Percentiles rank a stretch among this genome's conserved stretches.
phyloP scores from a whole-genome alignment of 2,888 invertebrate species.

The Caenorhabditis wallacei region DNA sequence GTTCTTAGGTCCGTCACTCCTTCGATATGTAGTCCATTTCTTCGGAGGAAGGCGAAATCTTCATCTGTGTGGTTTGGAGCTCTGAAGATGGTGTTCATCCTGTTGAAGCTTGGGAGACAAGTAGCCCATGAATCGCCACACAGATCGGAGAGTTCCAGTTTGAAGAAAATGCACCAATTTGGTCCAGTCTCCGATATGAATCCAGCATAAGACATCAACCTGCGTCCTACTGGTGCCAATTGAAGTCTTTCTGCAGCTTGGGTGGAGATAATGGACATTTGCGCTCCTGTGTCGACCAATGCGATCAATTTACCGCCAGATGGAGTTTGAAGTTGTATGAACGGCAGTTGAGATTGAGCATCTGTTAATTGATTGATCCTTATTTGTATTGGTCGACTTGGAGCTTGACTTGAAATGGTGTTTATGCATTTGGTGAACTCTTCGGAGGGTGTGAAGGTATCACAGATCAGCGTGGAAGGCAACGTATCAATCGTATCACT shows the following conservation, averaged over 20 bases:
- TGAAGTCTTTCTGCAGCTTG: neutral
- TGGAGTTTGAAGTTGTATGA: slow-evolving; percentile 8
- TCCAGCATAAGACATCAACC: neutral
- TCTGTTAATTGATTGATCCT: neutral
- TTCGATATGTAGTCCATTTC: neutral
- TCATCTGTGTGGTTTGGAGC: neutral
- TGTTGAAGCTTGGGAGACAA: neutral
- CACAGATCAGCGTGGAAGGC: neutral
- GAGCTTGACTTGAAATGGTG: neutral
- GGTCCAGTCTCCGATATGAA: neutral
- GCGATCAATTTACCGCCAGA: neutral
- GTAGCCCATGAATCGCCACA: neutral
- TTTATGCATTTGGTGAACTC: neutral
- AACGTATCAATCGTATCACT: no score
- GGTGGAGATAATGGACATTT: slow-evolving; percentile 1
- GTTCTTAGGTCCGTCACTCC: neutral
- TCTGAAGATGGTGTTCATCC: neutral
- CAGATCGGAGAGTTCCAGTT: neutral
- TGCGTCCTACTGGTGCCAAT: no score
- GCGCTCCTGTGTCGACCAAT: neutral
- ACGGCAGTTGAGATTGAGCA: slow-evolving; percentile 8
- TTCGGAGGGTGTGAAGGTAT: neutral
- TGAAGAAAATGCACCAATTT: neutral
- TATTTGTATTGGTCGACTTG: neutral
- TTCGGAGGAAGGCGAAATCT: neutral